Conservation (phyloP, 2,113 vertebrate species). For the Pyrgilauda ruficollis region DNA sequence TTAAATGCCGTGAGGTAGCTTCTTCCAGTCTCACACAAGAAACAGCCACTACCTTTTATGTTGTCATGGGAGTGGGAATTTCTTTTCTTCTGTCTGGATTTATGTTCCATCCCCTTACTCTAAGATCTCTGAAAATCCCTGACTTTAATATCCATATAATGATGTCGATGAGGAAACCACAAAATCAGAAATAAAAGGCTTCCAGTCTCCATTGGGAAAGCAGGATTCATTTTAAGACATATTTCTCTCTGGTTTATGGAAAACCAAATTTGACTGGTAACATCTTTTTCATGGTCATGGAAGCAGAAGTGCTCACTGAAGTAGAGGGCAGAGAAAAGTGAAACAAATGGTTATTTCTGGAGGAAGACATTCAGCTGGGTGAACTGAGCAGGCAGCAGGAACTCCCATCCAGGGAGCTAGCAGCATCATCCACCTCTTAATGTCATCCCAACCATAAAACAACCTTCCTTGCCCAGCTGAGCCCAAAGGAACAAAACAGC, state of each 20-base stretch:
- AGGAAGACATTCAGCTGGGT: not conserved
- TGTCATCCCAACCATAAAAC: not conserved
- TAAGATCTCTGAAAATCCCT: constrained; percentile 24
- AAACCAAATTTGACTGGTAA: not conserved
- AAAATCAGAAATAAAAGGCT: not conserved
- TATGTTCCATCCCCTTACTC: not conserved
- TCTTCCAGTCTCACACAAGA: not conserved
- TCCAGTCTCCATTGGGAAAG: not conserved
- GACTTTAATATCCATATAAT: constrained; percentile 4
- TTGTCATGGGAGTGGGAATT: not conserved
- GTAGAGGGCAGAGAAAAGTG: not conserved
- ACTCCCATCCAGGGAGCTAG: not conserved
- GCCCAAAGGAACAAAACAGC: not conserved
- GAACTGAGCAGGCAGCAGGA: not conserved
- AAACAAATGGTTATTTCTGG: not conserved
- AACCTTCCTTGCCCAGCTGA: not conserved
- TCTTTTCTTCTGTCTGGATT: not conserved
- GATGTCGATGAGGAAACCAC: not conserved
- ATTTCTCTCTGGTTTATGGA: not conserved
- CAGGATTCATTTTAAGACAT: not conserved
- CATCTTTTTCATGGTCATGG: not conserved
- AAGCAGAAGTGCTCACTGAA: not conserved
- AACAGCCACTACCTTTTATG: not conserved
- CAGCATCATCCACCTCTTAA: not conserved
- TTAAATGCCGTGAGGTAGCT: not conserved